Evolutionary conservation across 2,888 invertebrate genomes (phyloP), one percentile per base, ranked within the genome.

Genomic region (Lordiphosa andalusiaca): DNA sequence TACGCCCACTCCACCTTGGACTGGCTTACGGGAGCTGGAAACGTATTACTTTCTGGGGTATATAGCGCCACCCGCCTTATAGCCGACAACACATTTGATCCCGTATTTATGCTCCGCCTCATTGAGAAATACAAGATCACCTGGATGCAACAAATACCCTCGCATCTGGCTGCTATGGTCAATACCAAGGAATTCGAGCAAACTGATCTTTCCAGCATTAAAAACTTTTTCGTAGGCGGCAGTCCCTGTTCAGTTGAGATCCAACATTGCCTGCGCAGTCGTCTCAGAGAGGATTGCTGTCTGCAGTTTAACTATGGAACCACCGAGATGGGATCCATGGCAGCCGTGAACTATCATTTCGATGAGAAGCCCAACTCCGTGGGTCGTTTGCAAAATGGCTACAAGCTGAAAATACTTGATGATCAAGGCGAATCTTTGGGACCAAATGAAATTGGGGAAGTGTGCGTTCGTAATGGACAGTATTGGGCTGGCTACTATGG

Each of bases 401-500:
- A 60, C 0, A 53, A 71, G 49, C 23, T 77, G 7, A 86, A 82
- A 72, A 74, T 88, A n/a, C 30, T 85, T n/a, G 59, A 75, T 36
- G 67, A 78, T 2, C 37, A 73, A 25, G 71, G 73, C 1, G 49
- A 66, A 3, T 38, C 58, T 0, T 51, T 85, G 25, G 73, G 71
- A 0, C 36, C 73, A 0, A 72, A 72, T 12, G 55, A 83, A 52
- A 33, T 35, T 0, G 88, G 88, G 3, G 86, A 88, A 41, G 74
- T 88, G 46, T 73, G 73, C 10, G 40, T 76, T 2, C 53, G 73
- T 21, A 49, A 56, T 0, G 50, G 44, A 1, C 57, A 65, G 10
- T 54, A 56, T 19, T 86, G 86, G 84, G 39, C 51, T 21, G 88
- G 88, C 0, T 88, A 88, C 35, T 83, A 77, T 47, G 59, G 58